Evolutionary conservation across 2,797 vertebrate genomes (phyloP), one percentile per base, ranked within the genome.

Genomic region (Heteromormyrus szaboi): DNA sequence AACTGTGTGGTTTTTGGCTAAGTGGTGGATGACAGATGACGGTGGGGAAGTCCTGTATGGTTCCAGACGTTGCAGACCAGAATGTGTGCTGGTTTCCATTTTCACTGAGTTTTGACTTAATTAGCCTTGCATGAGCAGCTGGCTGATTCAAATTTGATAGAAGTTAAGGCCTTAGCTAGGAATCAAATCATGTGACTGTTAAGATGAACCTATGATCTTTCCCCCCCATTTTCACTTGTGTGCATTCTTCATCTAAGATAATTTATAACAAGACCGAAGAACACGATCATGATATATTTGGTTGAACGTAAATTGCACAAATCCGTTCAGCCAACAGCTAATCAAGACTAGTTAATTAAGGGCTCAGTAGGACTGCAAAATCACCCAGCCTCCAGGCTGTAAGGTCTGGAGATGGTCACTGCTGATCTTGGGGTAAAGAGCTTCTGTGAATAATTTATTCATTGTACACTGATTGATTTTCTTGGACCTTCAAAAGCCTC

Each of bases 1-100:
- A 72, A 72, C 65, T 72, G 65, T 72, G 65, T 72, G 65, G 65
- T 72, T 72, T 72, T 72, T 72, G 65, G 65, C 65, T 72, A 72
- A 72, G 65, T 37, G 12, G 25, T 37, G 29, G 65, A 72, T 72
- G 65, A 72, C 65, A 72, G 65, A 72, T 72, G 65, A 72, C 0
- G 29, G 65, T 37, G 29, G 29, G 29, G 65, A 72, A 37, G 65
- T 72, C 37, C 65, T 72, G 65, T 12, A 72, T 72, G 65, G 12
- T 72, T 72, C 65, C 65, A 33, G 29, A 33, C 62, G 25, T 29
- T 68, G 9, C 25, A 68, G 59, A 68, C 62, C 62, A 68, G 65
- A 72, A 33, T 33, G 65, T 72, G 29, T 12, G 65, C 65, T 14
- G 65, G 11, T 72, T 72, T 33, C 65, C 29, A 72, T 72, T 72